These are phyloP conservation scores for Salmo trutta DNA, from an alignment of 2,797 vertebrate species.

Conservation along the genomic window DNA sequence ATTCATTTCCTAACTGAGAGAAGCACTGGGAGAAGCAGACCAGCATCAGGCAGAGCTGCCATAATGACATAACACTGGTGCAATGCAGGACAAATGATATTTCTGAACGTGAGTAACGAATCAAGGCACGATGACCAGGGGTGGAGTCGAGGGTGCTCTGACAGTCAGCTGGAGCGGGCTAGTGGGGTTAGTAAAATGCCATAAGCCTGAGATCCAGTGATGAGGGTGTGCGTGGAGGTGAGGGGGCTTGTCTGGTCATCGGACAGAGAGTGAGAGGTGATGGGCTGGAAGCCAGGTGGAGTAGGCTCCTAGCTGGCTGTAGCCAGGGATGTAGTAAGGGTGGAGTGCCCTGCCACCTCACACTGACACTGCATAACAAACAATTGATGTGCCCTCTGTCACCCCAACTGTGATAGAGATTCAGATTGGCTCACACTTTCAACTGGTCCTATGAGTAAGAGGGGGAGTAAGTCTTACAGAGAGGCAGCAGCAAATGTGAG, in stretches of 20 bases:
- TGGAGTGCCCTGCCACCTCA: background rate
- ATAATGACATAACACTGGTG: slow-evolving; percentile 71
- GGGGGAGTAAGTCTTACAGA: slow-evolving; percentile 27
- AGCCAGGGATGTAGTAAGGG: background rate
- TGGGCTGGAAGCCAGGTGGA: background rate
- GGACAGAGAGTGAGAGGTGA: no score
- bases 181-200: background rate
- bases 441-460: slow-evolving; percentile 23
- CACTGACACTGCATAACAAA: background rate
- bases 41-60: slow-evolving; percentile 47
- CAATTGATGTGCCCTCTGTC: background rate
- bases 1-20: slow-evolving; percentile 52
- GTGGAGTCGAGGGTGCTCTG: no score
- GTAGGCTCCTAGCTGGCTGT: no score
- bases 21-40: slow-evolving; percentile 44
- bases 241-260: background rate
- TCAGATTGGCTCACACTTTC: background rate
- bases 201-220: background rate
- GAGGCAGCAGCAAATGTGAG: slow-evolving; percentile 30
- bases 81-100: slow-evolving; percentile 80
- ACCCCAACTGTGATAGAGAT: background rate
- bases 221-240: background rate
- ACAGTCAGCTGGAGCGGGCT: no score
- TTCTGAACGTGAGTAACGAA: slow-evolving; percentile 64
- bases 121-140: no score